Percentiles rank a stretch among this genome's conserved stretches.
These are phyloP conservation scores for Megaceryle maxima DNA, from an alignment of 2,113 vertebrate genomes.

Conservation along the genomic window DNA sequence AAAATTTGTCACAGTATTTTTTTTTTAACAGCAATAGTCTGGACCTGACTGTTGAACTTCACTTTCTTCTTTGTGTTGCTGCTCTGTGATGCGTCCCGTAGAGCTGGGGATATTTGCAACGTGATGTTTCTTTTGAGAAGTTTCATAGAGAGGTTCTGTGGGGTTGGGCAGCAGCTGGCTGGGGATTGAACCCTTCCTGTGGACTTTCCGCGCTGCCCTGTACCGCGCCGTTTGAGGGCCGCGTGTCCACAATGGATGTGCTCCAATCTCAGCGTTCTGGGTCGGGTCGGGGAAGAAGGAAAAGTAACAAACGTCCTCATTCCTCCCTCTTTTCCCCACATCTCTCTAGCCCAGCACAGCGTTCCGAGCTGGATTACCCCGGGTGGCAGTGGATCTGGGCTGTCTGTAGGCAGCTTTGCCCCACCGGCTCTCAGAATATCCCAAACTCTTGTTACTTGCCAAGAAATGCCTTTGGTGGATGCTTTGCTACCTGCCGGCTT, in stretches of 20 bases:
- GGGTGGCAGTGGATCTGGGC: neutral
- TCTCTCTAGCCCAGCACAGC: neutral
- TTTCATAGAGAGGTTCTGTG: neutral
- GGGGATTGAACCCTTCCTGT: neutral
- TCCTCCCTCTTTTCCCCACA: neutral
- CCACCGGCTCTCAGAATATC: neutral
- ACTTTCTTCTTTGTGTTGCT: neutral
- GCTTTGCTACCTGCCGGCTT: neutral
- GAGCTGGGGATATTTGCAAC: neutral
- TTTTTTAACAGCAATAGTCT: neutral
- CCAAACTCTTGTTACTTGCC: neutral
- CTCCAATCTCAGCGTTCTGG: neutral
- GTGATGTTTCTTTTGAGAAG: neutral
- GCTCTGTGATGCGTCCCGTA: neutral
- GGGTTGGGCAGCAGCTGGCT: neutral
- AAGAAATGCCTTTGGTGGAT: neutral
- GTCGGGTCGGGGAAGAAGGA: neutral
- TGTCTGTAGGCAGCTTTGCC: neutral
- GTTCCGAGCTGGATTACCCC: rapidly evolving
- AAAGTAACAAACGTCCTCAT: neutral
- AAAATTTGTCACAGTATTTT: neutral
- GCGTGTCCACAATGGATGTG: rapidly evolving
- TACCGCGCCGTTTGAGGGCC: neutral
- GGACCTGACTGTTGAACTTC: neutral
- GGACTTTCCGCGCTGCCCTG: neutral